Percentiles rank a stretch among this genome's conserved stretches.
phyloP scores from a whole-genome alignment of 2,888 invertebrate genomes.

The Silvanus unidentatus region DNA sequence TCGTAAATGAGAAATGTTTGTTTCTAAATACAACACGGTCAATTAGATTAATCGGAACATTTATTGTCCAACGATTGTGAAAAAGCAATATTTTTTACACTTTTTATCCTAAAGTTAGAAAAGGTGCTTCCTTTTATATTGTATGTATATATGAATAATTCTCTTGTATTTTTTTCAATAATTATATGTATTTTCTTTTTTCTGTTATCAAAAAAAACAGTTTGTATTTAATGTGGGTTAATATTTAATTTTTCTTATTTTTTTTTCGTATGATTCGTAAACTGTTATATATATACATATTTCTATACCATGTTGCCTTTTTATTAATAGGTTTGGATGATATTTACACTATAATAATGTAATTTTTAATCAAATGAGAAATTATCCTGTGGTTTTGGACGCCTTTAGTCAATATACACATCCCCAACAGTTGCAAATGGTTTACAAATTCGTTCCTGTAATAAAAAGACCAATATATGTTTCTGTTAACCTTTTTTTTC shows the following conservation, averaged over 20 bases:
- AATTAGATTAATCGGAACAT: background rate
- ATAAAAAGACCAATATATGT: background rate
- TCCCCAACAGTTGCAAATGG: constrained; percentile 4
- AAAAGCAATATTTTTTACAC: background rate
- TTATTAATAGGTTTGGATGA: constrained; percentile 35
- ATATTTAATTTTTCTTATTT: constrained; percentile 7
- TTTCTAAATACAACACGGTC: constrained; percentile 7
- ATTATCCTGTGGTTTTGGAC: constrained; percentile 22
- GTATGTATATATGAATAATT: constrained; percentile 9
- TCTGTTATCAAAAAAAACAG: background rate
- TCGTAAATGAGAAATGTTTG: constrained; percentile 7
- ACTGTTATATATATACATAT: constrained; percentile 27
- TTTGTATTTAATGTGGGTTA: constrained; percentile 7
- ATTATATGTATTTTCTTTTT: constrained; percentile 10
- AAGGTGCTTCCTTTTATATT: constrained; percentile 25
- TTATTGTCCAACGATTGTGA: constrained; percentile 1
- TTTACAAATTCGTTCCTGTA: constrained; percentile 8
- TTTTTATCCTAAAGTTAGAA: background rate
- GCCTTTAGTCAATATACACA: constrained; percentile 8
- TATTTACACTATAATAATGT: constrained; percentile 33
- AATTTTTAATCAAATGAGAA: constrained; percentile 20
- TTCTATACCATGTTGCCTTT: constrained; percentile 38
- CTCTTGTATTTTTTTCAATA: constrained; percentile 16
- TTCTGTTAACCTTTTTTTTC: background rate
- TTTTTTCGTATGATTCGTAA: constrained; percentile 15